Conservation (phyloP, 2,797 vertebrate genomes). For the Podarcis lilfordi region DNA sequence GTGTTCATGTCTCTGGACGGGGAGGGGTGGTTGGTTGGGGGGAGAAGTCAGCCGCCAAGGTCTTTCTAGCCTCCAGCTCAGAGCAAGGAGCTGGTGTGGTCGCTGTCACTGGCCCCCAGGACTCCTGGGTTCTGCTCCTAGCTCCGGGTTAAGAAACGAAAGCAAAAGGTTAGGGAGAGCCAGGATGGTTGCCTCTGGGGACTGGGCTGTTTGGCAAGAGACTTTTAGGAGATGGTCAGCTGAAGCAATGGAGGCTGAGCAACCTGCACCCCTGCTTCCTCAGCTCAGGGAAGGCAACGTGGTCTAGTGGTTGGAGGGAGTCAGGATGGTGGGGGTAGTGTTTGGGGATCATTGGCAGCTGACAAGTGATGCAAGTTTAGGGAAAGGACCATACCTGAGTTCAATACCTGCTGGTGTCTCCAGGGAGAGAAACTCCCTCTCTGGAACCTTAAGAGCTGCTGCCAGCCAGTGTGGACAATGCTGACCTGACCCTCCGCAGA, state of each 20-base stretch:
- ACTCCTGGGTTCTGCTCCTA: background rate
- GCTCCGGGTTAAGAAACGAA: no score
- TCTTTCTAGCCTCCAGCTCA: background rate
- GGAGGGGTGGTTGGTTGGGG: no score
- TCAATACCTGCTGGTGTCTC: no score
- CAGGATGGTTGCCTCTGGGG: no score
- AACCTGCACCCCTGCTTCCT: background rate
- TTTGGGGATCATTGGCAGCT: background rate
- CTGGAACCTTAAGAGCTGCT: no score
- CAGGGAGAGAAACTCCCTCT: no score
- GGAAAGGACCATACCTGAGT: background rate
- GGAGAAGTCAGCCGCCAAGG: background rate
- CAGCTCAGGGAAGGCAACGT: background rate
- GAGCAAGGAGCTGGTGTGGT: background rate
- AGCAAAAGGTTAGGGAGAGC: no score
- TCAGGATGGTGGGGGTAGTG: background rate
- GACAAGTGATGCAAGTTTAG: background rate
- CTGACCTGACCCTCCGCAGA: no score
- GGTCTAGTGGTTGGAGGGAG: background rate
- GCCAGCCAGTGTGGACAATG: no score
- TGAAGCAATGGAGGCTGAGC: no score
- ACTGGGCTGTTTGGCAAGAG: no score
- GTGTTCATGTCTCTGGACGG: background rate
- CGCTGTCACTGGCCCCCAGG: background rate
- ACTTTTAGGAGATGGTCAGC: no score